Evolutionary conservation across 2,888 invertebrate species (phyloP).

Genomic region (Nysson spinosus): DNA sequence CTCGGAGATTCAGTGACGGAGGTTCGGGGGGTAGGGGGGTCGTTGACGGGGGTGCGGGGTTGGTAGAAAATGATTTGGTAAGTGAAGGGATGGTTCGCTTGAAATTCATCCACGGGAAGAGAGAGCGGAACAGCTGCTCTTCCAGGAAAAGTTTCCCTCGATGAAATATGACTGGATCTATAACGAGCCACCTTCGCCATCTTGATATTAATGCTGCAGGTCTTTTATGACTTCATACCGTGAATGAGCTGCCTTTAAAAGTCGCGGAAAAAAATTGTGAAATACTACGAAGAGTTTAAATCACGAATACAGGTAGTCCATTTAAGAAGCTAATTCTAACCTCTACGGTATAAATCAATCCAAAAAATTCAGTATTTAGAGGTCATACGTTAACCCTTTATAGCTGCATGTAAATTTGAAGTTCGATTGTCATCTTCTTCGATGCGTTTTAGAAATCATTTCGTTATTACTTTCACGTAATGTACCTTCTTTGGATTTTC

Average conservation of each 20-base stretch:
- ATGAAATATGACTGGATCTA: conserved; percentile 2
- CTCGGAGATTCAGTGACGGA: background rate
- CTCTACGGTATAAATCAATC: no score
- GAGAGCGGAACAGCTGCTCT: conserved; percentile 32
- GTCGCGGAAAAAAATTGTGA: no score
- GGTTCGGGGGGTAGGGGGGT: conserved; percentile 17
- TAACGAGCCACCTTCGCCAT: background rate
- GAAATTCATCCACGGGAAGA: conserved; percentile 24
- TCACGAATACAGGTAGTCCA: no score
- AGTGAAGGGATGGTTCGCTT: conserved; percentile 21
- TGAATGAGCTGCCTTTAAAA: background rate
- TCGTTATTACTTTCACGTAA: no score
- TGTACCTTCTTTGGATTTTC: no score
- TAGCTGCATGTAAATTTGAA: no score
- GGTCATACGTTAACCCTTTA: no score
- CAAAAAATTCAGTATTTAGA: no score
- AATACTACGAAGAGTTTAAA: no score
- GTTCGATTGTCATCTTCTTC: no score
- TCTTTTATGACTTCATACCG: background rate
- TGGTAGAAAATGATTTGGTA: conserved; percentile 30
- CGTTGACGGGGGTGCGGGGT: conserved; percentile 13
- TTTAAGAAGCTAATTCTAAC: no score
- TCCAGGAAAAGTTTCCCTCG: conserved; percentile 13
- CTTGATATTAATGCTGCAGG: background rate
- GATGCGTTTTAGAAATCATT: no score